Conservation (phyloP, 2,888 invertebrate species). For the Bimastos eiseni region DNA sequence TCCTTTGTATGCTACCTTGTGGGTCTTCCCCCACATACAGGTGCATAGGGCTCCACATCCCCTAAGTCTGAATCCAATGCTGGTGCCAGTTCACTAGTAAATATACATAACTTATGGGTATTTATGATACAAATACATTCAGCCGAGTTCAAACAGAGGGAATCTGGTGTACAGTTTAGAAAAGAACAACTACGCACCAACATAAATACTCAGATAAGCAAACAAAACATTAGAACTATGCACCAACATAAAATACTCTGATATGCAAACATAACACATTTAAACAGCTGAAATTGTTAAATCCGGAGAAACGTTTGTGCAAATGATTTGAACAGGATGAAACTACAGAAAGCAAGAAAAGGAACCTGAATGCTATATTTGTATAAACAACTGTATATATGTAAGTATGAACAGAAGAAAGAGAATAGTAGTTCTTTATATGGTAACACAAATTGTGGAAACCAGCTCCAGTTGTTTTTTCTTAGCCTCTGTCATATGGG, state of each 20-base stretch:
- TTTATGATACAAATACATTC: conserved; percentile 23
- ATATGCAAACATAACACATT: neutral
- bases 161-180: too few relatives aligned
- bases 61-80: too few relatives aligned
- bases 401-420: neutral
- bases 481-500: too few relatives aligned
- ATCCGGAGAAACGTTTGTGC: neutral
- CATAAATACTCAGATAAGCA: neutral
- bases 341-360: neutral
- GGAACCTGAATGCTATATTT: neutral
- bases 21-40: too few relatives aligned
- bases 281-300: neutral
- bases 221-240: neutral
- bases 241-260: neutral
- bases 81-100: neutral
- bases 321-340: neutral
- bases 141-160: neutral
- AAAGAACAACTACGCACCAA: too few relatives aligned
- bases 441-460: too few relatives aligned
- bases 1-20: too few relatives aligned
- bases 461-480: too few relatives aligned
- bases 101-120: neutral
- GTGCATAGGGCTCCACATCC: too few relatives aligned
- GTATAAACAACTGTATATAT: neutral
- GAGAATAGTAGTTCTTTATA: neutral